Base-by-base conservation (phyloP, 2,888 invertebrate genomes). In the Synanthedon myopaeformis region DNA sequence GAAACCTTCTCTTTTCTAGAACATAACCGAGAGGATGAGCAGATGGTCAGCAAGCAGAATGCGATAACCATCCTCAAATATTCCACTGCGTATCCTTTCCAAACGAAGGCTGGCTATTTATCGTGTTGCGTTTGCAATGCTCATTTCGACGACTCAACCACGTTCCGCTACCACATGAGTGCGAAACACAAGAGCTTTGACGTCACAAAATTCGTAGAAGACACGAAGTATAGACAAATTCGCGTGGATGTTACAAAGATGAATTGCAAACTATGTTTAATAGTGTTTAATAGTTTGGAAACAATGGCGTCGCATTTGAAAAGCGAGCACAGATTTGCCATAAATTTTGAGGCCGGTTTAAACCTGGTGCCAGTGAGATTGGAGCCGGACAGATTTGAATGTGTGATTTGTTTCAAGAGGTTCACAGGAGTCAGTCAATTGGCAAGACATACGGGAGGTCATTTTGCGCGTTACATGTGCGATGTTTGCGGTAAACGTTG, bases 11-110 rank as follows among this genome's bases (percentile, higher is more conserved):
- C 55, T 57, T 60, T 60, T 60, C 58, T 60, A 60, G 60, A 57
- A 56, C 14, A 48, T 35, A 53, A 53, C 28, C 42, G n/a, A 13
- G 42, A 28, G n/a, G 28, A 28, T n/a, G 28, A 28, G 28, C 8
- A 28, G 28, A 28, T 28, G 28, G 1, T 28, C 28, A n/a, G 51
- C 12, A 11, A 23, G n/a, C 52, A 51, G 35, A 59, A 60, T 55
- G 57, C 59, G 45, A 50, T 51, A 50, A 53, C 55, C 12, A 56
- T 63, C 55, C 49, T 63, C 51, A 56, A 53, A 54, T 50, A 60
- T 55, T 56, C 61, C 12, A 61, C 63, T 17, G 61, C 58, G 35
- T 61, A 58, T 52, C 60, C 61, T 45, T 59, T 63, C 55, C 51
- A 50, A 52, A 55, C 53, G 50, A 48, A 50, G 23, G 52, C 52